A percentile compares a stretch with the other conserved stretches of the same genome.
These are phyloP conservation scores for Caracal caracal DNA, from an alignment of 2,113 vertebrate genomes.

Conservation along the genomic window DNA sequence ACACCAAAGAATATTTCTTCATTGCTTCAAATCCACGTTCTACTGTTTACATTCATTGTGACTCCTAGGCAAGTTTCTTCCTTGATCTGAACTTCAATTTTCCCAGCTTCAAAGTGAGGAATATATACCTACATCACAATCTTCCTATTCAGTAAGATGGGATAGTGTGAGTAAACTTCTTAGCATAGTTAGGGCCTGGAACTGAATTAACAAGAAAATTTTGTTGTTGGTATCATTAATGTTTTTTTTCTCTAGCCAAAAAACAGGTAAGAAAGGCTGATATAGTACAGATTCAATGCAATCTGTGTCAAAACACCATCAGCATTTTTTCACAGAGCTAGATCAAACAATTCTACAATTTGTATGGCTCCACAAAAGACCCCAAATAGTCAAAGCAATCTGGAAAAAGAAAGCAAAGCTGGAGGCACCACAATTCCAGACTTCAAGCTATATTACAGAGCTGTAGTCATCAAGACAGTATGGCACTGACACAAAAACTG, in stretches of 20 bases:
- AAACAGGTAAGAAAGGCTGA: not conserved
- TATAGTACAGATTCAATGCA: not conserved
- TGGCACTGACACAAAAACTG: too few relatives aligned
- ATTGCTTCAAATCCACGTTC: not conserved
- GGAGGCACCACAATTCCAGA: too few relatives aligned
- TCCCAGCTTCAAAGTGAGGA: not conserved
- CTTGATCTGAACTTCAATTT: not conserved
- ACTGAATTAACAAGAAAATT: not conserved
- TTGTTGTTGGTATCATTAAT: not conserved
- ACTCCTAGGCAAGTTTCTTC: not conserved
- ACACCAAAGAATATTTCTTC: not conserved
- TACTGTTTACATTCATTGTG: not conserved
- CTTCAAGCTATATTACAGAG: too few relatives aligned
- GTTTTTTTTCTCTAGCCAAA: not conserved
- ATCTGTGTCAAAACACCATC: too few relatives aligned
- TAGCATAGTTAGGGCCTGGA: not conserved
- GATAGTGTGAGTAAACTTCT: not conserved
- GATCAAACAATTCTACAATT: too few relatives aligned
- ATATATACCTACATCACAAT: not conserved
- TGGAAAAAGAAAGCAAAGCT: too few relatives aligned
- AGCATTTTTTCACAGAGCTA: too few relatives aligned
- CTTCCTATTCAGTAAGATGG: not conserved
- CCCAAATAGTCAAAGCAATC: too few relatives aligned
- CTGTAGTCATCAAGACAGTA: too few relatives aligned
- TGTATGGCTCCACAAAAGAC: too few relatives aligned